Conservation (phyloP, 2,797 vertebrate species). For the Silurus lanzhouensis region DNA sequence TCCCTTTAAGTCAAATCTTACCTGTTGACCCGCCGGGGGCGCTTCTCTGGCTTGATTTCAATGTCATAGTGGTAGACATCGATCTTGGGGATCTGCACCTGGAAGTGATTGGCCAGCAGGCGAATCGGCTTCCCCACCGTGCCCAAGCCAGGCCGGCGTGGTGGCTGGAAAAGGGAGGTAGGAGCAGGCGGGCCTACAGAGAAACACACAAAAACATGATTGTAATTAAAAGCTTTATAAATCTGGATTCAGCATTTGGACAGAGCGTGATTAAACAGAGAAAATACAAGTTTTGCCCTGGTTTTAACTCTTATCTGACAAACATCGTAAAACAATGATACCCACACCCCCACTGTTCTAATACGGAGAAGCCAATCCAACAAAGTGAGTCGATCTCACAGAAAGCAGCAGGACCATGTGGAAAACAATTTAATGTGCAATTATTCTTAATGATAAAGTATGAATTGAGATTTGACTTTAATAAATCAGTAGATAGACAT, state of each 20-base stretch:
- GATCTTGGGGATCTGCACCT: constrained; percentile 99
- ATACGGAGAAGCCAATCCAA: constrained; percentile 77
- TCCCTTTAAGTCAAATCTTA: constrained; percentile 56
- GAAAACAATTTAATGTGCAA: constrained; percentile 11
- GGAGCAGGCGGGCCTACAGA: constrained; percentile 82
- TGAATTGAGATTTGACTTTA: background rate
- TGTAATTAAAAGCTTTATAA: no score
- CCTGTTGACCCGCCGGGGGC: constrained; percentile 98
- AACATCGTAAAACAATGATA: constrained; percentile 64
- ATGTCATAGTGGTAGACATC: constrained; percentile 99
- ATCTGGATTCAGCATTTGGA: background rate
- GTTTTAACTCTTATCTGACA: background rate
- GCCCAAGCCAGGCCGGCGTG: constrained; percentile 94
- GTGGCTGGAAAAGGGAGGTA: constrained; percentile 93
- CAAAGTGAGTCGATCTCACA: constrained; percentile 72
- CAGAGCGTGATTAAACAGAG: background rate
- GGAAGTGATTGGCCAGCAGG: constrained; percentile 97
- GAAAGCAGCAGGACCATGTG: constrained; percentile 68
- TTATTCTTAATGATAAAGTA: background rate
- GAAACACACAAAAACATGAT: constrained; percentile 5
- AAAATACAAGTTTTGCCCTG: background rate
- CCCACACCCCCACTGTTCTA: constrained; percentile 60
- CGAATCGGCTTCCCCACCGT: constrained; percentile 98
- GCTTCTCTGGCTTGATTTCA: constrained; percentile 98
- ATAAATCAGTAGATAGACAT: background rate